phyloP scores from a whole-genome alignment of 2,797 vertebrate species.

The Australoheros facetus region DNA sequence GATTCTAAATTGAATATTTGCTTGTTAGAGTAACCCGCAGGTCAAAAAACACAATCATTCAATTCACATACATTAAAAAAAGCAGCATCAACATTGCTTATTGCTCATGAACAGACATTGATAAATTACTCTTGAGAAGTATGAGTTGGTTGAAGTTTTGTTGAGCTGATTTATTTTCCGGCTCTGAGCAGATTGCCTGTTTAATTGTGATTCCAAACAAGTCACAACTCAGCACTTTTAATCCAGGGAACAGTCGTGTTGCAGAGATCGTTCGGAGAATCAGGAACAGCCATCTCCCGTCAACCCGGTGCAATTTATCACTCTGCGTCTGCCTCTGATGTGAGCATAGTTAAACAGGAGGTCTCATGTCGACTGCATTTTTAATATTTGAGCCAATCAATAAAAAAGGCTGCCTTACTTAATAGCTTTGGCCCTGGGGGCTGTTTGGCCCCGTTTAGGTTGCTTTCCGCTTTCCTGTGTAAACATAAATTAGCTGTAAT shows the following conservation, averaged over 20 bases:
- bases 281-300: conserved; percentile 49
- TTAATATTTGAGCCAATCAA: conserved; percentile 73
- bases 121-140: conserved; percentile 43
- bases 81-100: conserved; percentile 6
- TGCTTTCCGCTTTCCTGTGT: conserved; percentile 62
- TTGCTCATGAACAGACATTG: conserved; percentile 21
- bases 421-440: conserved; percentile 70
- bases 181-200: conserved; percentile 59
- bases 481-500: conserved; percentile 75
- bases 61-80: conserved; percentile 30
- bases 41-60: conserved; percentile 27
- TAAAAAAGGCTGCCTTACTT: conserved; percentile 65
- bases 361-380: conserved; percentile 58
- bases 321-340: conserved; percentile 54
- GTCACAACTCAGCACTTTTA: conserved; percentile 62
- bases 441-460: conserved; percentile 64
- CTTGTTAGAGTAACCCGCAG: conserved; percentile 15
- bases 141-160: conserved; percentile 35
- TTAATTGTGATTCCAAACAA: conserved; percentile 70
- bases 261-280: conserved; percentile 27
- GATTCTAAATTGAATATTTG: conserved; percentile 6
- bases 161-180: conserved; percentile 56
- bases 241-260: conserved; percentile 39
- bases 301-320: conserved; percentile 65
- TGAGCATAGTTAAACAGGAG: conserved; percentile 66